Evolutionary conservation across 2,797 vertebrate species (phyloP).

Genomic region (Lophius americanus): DNA sequence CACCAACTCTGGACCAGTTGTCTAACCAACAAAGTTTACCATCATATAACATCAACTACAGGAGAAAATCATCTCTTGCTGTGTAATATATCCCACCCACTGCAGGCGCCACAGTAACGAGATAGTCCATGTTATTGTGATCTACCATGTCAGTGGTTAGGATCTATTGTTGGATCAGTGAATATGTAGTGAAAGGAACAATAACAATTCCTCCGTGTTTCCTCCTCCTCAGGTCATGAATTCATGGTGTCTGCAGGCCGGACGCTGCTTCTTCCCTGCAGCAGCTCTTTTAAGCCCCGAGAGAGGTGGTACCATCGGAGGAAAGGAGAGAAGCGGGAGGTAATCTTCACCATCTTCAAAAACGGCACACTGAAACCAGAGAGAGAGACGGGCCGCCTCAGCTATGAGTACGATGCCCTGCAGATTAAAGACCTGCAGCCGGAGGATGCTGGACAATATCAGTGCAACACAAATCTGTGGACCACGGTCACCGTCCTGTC

Average conservation of each 20-base stretch:
- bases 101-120: too few relatives aligned
- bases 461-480: constrained; percentile 52
- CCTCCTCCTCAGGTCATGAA: constrained; percentile 33
- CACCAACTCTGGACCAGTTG: too few relatives aligned
- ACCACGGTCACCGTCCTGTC: constrained; percentile 42
- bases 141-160: too few relatives aligned
- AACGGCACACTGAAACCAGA: constrained; percentile 58
- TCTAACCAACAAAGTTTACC: too few relatives aligned
- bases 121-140: too few relatives aligned
- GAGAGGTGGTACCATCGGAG: constrained; percentile 57
- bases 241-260: constrained; percentile 49
- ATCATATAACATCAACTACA: too few relatives aligned
- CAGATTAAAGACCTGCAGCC: constrained; percentile 64
- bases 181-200: too few relatives aligned
- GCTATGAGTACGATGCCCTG: constrained; percentile 44
- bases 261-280: constrained; percentile 70
- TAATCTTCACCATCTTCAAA: constrained; percentile 62
- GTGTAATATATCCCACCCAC: too few relatives aligned
- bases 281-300: constrained; percentile 31
- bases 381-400: constrained; percentile 47
- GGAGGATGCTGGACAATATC: constrained; percentile 62
- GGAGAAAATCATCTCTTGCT: too few relatives aligned
- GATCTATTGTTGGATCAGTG: too few relatives aligned
- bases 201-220: too few relatives aligned
- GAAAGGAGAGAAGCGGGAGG: constrained; percentile 4